These are phyloP conservation scores for Microplitis deprimator DNA, from an alignment of 2,888 invertebrate genomes.

Conservation along the genomic window DNA sequence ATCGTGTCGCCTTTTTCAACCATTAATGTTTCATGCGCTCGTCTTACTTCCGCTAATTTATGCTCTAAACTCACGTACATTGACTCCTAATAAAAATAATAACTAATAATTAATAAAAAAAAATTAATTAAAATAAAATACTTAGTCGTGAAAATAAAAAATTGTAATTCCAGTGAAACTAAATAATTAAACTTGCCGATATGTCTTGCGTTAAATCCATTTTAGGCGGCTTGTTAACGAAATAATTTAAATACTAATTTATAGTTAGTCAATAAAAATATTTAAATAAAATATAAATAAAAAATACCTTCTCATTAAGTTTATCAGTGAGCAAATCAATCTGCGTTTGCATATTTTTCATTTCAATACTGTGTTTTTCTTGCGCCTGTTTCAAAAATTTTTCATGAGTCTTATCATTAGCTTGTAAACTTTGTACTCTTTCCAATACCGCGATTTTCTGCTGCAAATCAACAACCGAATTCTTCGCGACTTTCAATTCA, in stretches of 20 bases:
- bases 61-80: slow-evolving; percentile 61
- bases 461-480: slow-evolving; percentile 63
- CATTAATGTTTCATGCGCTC: slow-evolving; percentile 76
- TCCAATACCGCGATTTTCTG: slow-evolving; percentile 64
- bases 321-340: slow-evolving; percentile 70
- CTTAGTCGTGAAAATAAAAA: slow-evolving; percentile 12
- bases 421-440: slow-evolving; percentile 60
- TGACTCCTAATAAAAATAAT: slow-evolving; percentile 55
- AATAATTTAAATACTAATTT: slow-evolving; percentile 30
- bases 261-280: background rate
- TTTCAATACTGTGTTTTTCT: slow-evolving; percentile 72
- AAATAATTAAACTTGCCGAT: slow-evolving; percentile 55
- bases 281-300: slow-evolving; percentile 9
- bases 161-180: background rate
- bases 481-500: slow-evolving; percentile 60
- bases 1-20: slow-evolving; percentile 78
- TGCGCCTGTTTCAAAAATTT: slow-evolving; percentile 71
- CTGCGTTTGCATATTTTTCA: slow-evolving; percentile 73
- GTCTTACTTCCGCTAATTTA: slow-evolving; percentile 72
- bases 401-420: slow-evolving; percentile 64
- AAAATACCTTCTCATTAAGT: slow-evolving; percentile 62
- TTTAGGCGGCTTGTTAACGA: slow-evolving; percentile 55
- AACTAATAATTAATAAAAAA: background rate
- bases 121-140: background rate
- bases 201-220: slow-evolving; percentile 54